Base-by-base conservation (phyloP, 1,140 invertebrate species). In the Diabrotica undecimpunctata region DNA sequence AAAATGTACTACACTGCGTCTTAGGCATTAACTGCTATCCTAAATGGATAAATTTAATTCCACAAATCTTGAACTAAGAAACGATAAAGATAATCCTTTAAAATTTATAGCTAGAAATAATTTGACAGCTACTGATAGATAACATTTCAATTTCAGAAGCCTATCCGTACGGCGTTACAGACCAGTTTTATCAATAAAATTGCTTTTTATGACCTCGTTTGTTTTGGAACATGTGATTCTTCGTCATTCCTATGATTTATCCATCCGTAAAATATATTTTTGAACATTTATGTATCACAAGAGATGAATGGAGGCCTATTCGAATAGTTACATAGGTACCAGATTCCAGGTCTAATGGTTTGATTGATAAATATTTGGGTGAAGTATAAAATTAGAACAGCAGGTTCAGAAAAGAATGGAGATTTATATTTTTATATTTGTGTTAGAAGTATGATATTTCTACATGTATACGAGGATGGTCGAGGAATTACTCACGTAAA, bases 61-160 rank as follows among this genome's bases (percentile, higher is more conserved):
- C 25, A 25, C 25, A 25, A 25, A 25, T 46, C 41, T 46, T 46
- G 50, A 51, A 9, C 50, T 60, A 60, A 51, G 6, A 13, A 38
- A n/a, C 41, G 41, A 60, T 60, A 60, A 60, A 60, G 39, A 60
- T 60, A 60, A 51, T 60, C 38, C 12, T 25, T 14, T 25, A 36
- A n/a, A 60, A 60, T 60, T 60, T 60, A 60, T 35, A 8, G 50
- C 11, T 60, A 41, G 14, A 14, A 60, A 60, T 60, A 46, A 60
- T 60, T 60, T 60, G 58, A 60, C 58, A 60, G 38, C 46, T 14
- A 60, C 38, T 51, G 58, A 60, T 60, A 46, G 58, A 60, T 60
- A 60, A 60, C 58, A 46, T 50, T 51, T 60, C 58, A 60, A 60
- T 60, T 38, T 39, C 41, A n/a, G 41, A 57, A 36, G 37, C 37